phyloP scores from a whole-genome alignment of 1,140 invertebrate genomes.

The Wasmannia auropunctata region DNA sequence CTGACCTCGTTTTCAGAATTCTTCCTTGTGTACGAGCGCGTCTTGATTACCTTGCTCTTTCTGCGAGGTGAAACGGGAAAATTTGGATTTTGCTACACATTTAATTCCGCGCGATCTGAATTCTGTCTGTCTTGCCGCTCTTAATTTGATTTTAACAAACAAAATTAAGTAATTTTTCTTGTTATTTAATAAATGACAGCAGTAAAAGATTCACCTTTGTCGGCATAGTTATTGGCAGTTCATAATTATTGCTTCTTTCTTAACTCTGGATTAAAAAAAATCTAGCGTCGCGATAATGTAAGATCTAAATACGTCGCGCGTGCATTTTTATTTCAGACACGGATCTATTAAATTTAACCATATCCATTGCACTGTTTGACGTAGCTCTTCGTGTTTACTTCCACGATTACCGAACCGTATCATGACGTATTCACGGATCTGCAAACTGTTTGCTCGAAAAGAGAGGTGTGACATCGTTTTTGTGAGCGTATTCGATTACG shows the following conservation, averaged over 20 bases:
- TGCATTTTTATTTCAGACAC: not conserved
- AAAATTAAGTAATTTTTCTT: not conserved
- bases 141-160: not conserved
- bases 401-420: constrained; percentile 69
- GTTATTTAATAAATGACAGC: not conserved
- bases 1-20: constrained; percentile 69
- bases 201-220: not conserved
- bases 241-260: not conserved
- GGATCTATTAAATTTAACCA: not conserved
- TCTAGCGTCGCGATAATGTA: not conserved
- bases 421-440: constrained; percentile 57
- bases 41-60: constrained; percentile 24
- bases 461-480: constrained; percentile 66
- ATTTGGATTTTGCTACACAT: not conserved
- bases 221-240: not conserved
- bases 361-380: constrained; percentile 13
- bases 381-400: constrained; percentile 61
- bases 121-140: not conserved
- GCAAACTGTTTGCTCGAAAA: constrained; percentile 66
- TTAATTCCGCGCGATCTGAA: not conserved
- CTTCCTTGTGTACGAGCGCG: not conserved
- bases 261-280: not conserved
- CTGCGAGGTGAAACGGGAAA: not conserved
- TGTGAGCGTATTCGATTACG: constrained; percentile 55
- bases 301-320: not conserved